Evolutionary conservation across 2,113 vertebrate species (phyloP), one percentile per base, ranked within the genome.

Genomic region (Sporophila hypoxantha): DNA sequence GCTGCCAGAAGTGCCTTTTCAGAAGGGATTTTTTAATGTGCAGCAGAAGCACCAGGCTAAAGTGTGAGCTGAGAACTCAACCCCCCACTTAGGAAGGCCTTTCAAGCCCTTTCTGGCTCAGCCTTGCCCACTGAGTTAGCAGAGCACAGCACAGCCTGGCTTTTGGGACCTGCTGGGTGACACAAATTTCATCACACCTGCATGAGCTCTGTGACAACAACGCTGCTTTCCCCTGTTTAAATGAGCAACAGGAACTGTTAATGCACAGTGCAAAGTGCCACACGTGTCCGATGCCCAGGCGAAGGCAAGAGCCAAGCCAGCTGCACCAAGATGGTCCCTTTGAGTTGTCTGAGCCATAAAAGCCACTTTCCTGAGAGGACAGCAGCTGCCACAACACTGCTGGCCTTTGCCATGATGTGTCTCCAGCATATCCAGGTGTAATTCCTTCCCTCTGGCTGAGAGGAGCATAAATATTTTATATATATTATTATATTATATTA

Each of bases 111-210:
- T 12, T 4, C 34, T 55, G 84, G 57, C 87, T 77, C 53, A 21
- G 82, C 7, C 65, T 25, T 64, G 70, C 49, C 39, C 74, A 6
- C 3, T 7, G 34, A 9, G 59, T 20, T 12, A 27, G 47, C 69
- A 37, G 32, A 6, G 26, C 76, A 80, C 85, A 73, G 27, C 87
- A 29, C 56, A 41, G 69, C 53, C 4, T 1, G 22, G 10, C 8
- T 36, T 36, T n/a, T 11, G 79, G 86, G 89, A 71, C 22, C n/a
- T 6, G 3, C 30, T 18, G 9, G 0, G 61, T 5, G n/a, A 50
- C 55, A 22, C 0, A 0, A 1, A 6, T 59, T 49, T 29, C 92
- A 19, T 5, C 77, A 36, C 27, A 3, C 0, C 55, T 25, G 7
- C 21, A n/a, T 5, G 4, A 32, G 42, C 39, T 53, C 39, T 53